Evolutionary conservation across 2,113 vertebrate species (phyloP).

Genomic region (Ia io): DNA sequence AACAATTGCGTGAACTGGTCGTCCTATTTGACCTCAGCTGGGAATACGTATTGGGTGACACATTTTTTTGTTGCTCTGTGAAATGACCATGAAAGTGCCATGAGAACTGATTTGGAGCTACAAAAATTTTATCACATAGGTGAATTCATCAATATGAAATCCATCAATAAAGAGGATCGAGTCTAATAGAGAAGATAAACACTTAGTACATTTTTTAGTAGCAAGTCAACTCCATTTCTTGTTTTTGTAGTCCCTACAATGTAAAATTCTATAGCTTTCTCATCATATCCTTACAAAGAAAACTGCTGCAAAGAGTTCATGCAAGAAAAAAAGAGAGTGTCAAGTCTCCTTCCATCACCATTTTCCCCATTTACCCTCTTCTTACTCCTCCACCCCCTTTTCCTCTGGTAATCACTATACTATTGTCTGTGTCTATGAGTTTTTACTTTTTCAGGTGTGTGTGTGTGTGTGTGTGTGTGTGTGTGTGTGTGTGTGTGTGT

Average conservation of each 20-base stretch:
- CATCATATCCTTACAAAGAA: background rate
- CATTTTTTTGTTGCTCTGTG: background rate
- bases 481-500: background rate
- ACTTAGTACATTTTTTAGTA: background rate
- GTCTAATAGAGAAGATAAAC: background rate
- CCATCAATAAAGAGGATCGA: background rate
- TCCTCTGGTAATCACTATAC: background rate
- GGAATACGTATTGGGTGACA: background rate
- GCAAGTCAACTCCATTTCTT: background rate
- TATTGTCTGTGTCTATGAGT: background rate
- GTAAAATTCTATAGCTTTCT: background rate
- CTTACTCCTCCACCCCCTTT: background rate
- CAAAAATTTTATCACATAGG: background rate
- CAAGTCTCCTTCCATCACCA: background rate
- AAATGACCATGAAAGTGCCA: background rate
- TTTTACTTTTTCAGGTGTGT: background rate
- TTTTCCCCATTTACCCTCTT: background rate
- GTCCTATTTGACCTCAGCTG: background rate
- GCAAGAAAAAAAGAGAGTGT: background rate
- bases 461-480: too few relatives aligned
- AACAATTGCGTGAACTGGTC: background rate
- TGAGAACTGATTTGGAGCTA: background rate
- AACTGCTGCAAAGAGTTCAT: background rate
- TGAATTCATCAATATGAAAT: background rate
- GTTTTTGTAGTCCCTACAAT: background rate